Base-by-base conservation (phyloP, 2,797 vertebrate genomes). In the Echeneis naucrates region DNA sequence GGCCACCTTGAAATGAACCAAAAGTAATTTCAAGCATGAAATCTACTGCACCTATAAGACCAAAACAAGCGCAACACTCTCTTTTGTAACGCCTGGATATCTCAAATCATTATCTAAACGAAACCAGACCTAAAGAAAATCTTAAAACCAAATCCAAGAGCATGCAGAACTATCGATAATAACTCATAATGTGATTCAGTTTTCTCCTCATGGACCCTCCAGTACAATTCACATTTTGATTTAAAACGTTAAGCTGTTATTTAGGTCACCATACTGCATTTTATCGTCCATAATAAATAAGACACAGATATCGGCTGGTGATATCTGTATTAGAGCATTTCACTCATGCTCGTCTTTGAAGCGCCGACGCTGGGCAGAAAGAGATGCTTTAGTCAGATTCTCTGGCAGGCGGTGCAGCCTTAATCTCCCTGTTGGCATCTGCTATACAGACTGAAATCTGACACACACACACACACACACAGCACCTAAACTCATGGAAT, bases 351-450 rank as follows among this genome's bases (percentile, higher is more conserved):
- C 1, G 30, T 51, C 64, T 90, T 89, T 90, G 87, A 90, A 89
- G 78, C 53, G 53, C 80, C 72, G 83, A 62, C 4, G 21, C 48
- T 9, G 58, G n/a, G 59, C 74, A 72, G 71, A 64, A 66, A 53
- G 81, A 70, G 80, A 83, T 69, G 80, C 75, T 88, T 87, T 32
- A 57, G 81, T 78, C 66, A 53, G 80, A 87, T 75, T 81, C 76
- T 80, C 72, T 80, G 88, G 86, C 86, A 72, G 66, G 67, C 82
- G 62, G 53, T 11, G 59, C 69, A 66, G 72, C 63, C 72, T 75
- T 85, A 88, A 88, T 83, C 82, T 82, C 81, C 59, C 71, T 72
- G 66, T 53, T 89, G 83, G 82, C 88, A 83, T 81, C 75, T 72
- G 76, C 69, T 80, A 26, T n/a, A 61, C 82, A 55, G 78, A 72